Evolutionary conservation across 2,113 vertebrate species (phyloP), one percentile per base, ranked within the genome.

Genomic region (Micromys minutus): DNA sequence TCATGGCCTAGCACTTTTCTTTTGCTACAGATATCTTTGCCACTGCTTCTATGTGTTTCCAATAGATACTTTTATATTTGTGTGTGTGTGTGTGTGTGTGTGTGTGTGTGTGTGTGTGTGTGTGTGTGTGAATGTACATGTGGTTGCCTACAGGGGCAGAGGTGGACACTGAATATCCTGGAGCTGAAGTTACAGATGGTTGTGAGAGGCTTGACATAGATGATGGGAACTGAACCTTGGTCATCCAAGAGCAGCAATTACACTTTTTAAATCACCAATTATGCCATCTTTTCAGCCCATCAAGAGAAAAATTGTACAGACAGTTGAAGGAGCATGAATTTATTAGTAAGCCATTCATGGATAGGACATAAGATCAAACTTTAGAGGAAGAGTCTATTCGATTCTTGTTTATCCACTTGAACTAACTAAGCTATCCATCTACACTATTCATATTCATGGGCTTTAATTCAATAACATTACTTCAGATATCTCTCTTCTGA

Each of bases 321-420:
- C 34, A 88, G 3, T 0, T 74, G 42, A 92, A 34, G 24, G 81
- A 90, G 59, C 24, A 89, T 47, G 89, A 39, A 83, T 91, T 84
- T 50, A 71, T 71, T 77, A 76, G 42, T 79, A 75, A 96, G 61
- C 24, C 39, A 55, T 52, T 96, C 3, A n/a, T 42, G 76, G 36
- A 19, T 21, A 52, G 93, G n/a, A 59, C 45, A 24, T 84, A 3
- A 93, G 24, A 45, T 22, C 36, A 87, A 87, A 77, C 93, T 91
- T 88, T 84, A 91, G 45, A 92, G 45, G 77, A 76, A 75, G 45
- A 75, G 67, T 16, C 75, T 77, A 52, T 92, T 63, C n/a, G 31
- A 36, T 31, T 89, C 67, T 57, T 61, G 79, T 45, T 42, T 93
- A 89, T 36, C 72, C 65, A 84, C 69, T 91, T 93, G 42, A 65